Base-by-base conservation (phyloP, 2,113 vertebrate genomes). In the Gallinago jamesoni region DNA sequence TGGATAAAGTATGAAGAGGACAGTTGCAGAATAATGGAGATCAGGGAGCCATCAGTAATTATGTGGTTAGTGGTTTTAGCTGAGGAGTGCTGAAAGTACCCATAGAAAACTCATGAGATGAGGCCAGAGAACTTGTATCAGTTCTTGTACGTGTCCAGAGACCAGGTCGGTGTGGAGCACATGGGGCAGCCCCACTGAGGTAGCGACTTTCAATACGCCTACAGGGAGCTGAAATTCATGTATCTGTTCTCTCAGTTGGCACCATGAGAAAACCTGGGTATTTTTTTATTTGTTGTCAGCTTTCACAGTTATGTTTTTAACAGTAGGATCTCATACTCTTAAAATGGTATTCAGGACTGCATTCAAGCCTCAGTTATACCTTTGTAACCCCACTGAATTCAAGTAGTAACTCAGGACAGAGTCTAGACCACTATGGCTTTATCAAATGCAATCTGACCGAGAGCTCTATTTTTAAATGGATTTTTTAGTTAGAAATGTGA, bases 401-500 rank as follows among this genome's bases (percentile, higher is more conserved):
- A 93, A 86, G 31, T 7, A 45, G 27, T 66, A 66, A 80, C 24
- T 73, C 50, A 74, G 9, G n/a, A 59, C 14, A 50, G 25, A n/a
- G 10, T 33, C 18, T 66, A 35, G 27, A 90, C 24, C 13, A 66
- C 14, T 30, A n/a, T 37, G 59, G 4, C 14, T 69, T 90, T 86
- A 59, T 74, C 45, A 70, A 93, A 87, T 52, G 23, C 41, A 76
- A 8, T 88, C 50, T 89, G 64, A 59, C 20, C 12, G 28, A 80
- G 22, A 90, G 3, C 8, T 72, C 22, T 83, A 22, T 86, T 93
- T 73, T 33, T 77, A 88, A 87, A 94, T 80, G 3, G 30, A 53
- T 75, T 60, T 94, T 93, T 95, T 76, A 45, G 45, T 77, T 88
- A 74, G 4, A 23, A 88, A 92, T 84, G 25, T 59, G 50, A 88